These are phyloP conservation scores for Eufriesea mexicana DNA, from an alignment of 1,140 invertebrate species.

Conservation along the genomic window DNA sequence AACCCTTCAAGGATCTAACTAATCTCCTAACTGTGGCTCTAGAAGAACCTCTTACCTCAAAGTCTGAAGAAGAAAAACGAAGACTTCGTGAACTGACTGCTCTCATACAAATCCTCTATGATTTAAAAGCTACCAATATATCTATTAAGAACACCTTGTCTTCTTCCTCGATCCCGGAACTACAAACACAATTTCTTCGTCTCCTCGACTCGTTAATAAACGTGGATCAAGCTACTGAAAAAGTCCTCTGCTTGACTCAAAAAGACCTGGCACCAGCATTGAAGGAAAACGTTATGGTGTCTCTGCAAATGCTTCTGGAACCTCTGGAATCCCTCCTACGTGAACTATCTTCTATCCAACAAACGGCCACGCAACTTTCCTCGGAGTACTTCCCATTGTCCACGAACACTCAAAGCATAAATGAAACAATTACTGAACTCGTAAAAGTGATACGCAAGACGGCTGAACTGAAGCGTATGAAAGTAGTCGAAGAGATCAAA, in stretches of 20 bases:
- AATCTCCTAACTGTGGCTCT: constrained; percentile 41
- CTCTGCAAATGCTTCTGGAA: constrained; percentile 35
- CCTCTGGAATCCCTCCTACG: constrained; percentile 38
- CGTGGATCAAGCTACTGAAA: constrained; percentile 29
- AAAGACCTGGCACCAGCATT: constrained; percentile 48
- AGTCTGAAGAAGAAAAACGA: constrained; percentile 60
- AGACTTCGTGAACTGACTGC: constrained; percentile 54
- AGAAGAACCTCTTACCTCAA: constrained; percentile 25
- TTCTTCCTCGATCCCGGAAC: constrained; percentile 14
- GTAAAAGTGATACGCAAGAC: not conserved
- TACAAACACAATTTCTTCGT: constrained; percentile 15
- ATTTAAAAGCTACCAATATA: constrained; percentile 43
- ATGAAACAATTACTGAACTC: not conserved
- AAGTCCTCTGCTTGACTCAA: constrained; percentile 35
- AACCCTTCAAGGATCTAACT: constrained; percentile 47
- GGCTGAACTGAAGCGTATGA: constrained; percentile 1
- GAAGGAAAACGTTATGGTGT: constrained; percentile 51
- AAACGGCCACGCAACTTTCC: not conserved
- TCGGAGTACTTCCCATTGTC: not conserved
- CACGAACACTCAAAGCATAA: not conserved
- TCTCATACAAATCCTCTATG: constrained; percentile 56
- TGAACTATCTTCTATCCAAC: not conserved
- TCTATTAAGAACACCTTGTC: constrained; percentile 12
- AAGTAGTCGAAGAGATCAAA: constrained; percentile 20
- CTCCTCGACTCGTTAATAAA: constrained; percentile 1